Conservation (phyloP, 2,797 vertebrate species). For the Onychomys torridus region DNA sequence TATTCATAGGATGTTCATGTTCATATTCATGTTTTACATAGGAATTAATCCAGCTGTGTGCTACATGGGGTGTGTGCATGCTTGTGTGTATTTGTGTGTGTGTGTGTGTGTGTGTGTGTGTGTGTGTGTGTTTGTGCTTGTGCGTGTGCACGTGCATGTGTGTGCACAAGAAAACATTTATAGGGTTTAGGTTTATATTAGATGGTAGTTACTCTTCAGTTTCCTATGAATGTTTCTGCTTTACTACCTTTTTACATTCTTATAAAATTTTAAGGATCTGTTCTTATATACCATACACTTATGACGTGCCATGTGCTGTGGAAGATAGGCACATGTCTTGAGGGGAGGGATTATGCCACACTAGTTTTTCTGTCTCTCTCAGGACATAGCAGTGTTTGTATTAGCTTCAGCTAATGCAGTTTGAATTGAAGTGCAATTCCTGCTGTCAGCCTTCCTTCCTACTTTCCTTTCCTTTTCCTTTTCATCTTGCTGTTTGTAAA, state of each 20-base stretch:
- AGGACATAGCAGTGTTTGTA: neutral
- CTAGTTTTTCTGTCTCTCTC: neutral
- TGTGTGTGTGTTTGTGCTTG: too few species aligned
- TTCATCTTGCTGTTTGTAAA: neutral
- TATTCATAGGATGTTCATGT: too few species aligned
- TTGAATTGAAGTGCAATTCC: slow-evolving; percentile 8
- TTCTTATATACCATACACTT: too few species aligned
- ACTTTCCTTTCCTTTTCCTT: neutral
- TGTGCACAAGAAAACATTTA: neutral
- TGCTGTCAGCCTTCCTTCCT: neutral
- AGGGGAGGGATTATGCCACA: neutral
- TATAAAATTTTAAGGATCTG: neutral
- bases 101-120: too few species aligned
- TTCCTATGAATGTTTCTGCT: neutral
- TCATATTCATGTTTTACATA: neutral
- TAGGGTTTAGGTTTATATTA: neutral
- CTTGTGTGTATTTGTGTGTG: too few species aligned
- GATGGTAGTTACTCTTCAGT: neutral
- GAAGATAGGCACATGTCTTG: neutral
- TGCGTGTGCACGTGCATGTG: too few species aligned
- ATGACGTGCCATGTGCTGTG: neutral
- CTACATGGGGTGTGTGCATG: neutral
- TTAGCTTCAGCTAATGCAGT: neutral
- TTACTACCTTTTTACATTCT: neutral
- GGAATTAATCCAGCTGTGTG: neutral